phyloP scores from a whole-genome alignment of 1,140 invertebrate species.

The Apis mellifera region DNA sequence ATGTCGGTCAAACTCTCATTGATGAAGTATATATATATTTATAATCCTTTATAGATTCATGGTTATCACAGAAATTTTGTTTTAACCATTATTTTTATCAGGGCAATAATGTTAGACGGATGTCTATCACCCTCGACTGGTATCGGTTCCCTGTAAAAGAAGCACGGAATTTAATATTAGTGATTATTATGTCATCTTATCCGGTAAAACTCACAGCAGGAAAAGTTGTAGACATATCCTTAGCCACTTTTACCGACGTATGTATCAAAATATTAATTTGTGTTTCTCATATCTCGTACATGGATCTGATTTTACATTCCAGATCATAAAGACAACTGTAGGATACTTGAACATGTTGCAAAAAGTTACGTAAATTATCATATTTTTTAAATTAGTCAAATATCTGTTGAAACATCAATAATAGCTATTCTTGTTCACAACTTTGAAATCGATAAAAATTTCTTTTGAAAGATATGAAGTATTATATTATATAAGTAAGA shows the following conservation, averaged over 20 bases:
- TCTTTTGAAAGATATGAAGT: too few relatives aligned
- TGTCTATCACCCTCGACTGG: constrained; percentile 62
- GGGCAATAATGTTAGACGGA: constrained; percentile 40
- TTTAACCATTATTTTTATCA: neutral
- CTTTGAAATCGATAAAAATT: too few relatives aligned
- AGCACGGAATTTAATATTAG: constrained; percentile 53
- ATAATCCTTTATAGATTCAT: too few relatives aligned
- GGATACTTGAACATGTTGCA: neutral
- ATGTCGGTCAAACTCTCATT: constrained; percentile 56
- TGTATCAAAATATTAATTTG: neutral
- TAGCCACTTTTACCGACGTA: constrained; percentile 42
- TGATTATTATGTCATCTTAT: constrained; percentile 59
- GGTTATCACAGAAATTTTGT: too few relatives aligned
- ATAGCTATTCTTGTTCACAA: too few relatives aligned
- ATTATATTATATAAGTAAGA: too few relatives aligned
- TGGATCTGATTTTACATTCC: neutral
- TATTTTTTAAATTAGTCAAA: too few relatives aligned
- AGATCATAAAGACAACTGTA: neutral
- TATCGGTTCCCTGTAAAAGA: constrained; percentile 56
- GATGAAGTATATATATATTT: constrained; percentile 60
- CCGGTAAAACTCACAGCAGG: constrained; percentile 66
- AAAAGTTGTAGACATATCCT: constrained; percentile 59
- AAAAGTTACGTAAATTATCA: neutral
- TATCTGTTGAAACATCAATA: too few relatives aligned
- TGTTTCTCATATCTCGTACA: neutral